Evolutionary conservation across 2,797 vertebrate genomes (phyloP), one percentile per base, ranked within the genome.

Genomic region (Takifugu rubripes): DNA sequence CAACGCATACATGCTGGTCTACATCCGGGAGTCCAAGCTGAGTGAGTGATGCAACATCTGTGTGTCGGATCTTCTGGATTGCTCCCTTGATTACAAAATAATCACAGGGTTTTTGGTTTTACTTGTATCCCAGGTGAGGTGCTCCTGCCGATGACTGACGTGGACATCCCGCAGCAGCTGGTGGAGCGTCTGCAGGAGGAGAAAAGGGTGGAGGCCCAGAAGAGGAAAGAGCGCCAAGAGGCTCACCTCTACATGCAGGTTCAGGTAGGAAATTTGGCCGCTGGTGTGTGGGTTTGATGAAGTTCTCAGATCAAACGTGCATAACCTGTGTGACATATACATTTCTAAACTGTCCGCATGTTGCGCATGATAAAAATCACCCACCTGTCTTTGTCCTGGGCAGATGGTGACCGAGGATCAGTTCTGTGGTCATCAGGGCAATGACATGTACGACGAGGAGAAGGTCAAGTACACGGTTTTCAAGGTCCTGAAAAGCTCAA

Each of bases 391-490:
- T 15, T 40, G 2, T 11, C 49, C 40, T 50, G 58, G 17, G 29
- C 84, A 99, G 97, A 99, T 99, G 77, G 97, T 99, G 57, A 95
- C 96, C 50, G 97, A 99, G 89, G 97, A 99, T 90, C 97, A 99
- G 90, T 99, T 99, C 85, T 99, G 97, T 75, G 97, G 97, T 66
- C 97, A 99, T 81, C 97, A 99, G 90, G 97, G 97, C 79, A 99
- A 99, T 17, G 97, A 99, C 85, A 99, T 99, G 97, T 99, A 99
- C 0, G 97, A 99, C 33, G 97, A 99, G 84, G 97, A 99, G 82
- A 99, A 99, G 87, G 97, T 99, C 64, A 98, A 98, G 74, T 99
- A 99, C 85, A 98, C 97, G 0, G 94, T 99, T 82, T 99, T 99
- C 89, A 99, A 99, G 88, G 96, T 99, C 72, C 84, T 99, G 79